Conservation (phyloP, 2,797 vertebrate species). For the Sylvilagus floridanus region DNA sequence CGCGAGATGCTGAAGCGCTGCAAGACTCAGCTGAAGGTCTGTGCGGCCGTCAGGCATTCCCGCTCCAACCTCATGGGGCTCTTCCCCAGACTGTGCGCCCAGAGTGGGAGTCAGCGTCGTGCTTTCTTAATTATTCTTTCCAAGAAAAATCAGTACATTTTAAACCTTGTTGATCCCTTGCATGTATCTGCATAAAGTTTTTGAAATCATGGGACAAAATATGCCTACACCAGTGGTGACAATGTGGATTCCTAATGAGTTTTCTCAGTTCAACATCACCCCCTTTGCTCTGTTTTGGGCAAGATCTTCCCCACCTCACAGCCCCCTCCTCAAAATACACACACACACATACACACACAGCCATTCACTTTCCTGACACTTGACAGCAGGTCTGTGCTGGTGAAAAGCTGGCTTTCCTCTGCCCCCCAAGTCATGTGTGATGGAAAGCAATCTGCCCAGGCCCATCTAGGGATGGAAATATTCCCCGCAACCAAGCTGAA, state of each 20-base stretch:
- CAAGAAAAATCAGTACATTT: background rate
- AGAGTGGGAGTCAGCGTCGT: background rate
- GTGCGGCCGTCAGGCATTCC: slow-evolving; percentile 45
- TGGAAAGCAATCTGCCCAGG: background rate
- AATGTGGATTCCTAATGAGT: background rate
- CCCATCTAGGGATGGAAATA: background rate
- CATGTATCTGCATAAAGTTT: background rate
- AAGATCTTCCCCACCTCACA: background rate
- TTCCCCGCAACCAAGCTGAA: background rate
- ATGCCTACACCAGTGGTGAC: fast-evolving
- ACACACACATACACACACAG: no score
- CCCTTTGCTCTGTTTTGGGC: background rate
- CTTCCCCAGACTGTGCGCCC: background rate
- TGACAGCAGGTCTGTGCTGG: background rate
- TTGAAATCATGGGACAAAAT: background rate
- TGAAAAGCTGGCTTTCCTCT: background rate
- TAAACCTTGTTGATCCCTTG: background rate
- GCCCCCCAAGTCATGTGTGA: background rate
- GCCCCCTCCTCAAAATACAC: background rate
- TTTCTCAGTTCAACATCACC: background rate
- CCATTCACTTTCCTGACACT: fast-evolving
- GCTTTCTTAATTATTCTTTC: background rate
- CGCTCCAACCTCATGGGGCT: fast-evolving
- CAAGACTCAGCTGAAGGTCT: slow-evolving; percentile 99
- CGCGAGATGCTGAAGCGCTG: slow-evolving; percentile 99